A percentile compares a stretch with the other conserved stretches of the same genome.
Conservation (phyloP, 2,888 invertebrate species). For the Netelia fuscicornis region DNA sequence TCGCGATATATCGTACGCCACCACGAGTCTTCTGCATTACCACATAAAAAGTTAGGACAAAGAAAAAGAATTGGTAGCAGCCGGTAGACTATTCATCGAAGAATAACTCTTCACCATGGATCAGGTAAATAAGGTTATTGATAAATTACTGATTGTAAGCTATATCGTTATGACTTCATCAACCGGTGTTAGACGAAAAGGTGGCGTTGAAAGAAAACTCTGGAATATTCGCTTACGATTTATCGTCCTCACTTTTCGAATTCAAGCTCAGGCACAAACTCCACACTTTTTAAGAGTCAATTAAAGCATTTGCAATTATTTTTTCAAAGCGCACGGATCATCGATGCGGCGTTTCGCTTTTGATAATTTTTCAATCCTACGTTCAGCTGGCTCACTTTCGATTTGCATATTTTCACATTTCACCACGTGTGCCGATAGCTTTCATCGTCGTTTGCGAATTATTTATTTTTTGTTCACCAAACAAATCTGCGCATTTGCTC, state of each 20-base stretch:
- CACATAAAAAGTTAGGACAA: constrained; percentile 34
- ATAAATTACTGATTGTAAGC: neutral
- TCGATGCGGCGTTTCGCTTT: neutral
- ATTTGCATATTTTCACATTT: neutral
- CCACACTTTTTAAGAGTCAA: neutral
- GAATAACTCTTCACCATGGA: constrained; percentile 45
- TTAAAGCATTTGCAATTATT: neutral
- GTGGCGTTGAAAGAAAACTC: neutral
- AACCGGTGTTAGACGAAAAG: constrained; percentile 5
- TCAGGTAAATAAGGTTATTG: constrained; percentile 50
- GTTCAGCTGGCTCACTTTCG: neutral
- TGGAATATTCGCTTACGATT: neutral
- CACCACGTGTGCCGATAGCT: constrained; percentile 8
- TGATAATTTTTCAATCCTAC: constrained; percentile 1
- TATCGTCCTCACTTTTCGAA: neutral
- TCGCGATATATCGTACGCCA: constrained; percentile 49
- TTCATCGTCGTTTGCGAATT: neutral
- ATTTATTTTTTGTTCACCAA: neutral
- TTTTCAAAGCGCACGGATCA: neutral
- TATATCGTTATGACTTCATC: constrained; percentile 1
- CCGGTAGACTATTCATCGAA: constrained; percentile 29
- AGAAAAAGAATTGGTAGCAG: constrained; percentile 12
- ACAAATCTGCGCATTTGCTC: neutral
- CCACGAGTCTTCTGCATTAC: constrained; percentile 34
- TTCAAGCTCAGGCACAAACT: neutral